phyloP scores from a whole-genome alignment of 2,888 invertebrate genomes.

The Rutpela maculata region DNA sequence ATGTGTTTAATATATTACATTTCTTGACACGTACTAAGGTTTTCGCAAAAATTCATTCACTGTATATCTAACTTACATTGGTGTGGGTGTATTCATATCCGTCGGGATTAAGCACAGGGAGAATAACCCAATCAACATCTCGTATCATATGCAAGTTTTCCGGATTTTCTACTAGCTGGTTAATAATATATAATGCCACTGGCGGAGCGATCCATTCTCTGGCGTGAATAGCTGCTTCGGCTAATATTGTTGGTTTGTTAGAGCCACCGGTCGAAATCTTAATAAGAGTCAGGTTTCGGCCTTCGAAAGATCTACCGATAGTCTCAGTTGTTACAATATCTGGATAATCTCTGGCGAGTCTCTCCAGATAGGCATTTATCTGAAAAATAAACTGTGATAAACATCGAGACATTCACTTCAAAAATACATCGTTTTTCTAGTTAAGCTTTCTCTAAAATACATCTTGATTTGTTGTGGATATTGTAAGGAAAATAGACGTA shows the following conservation, averaged over 20 bases:
- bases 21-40: no score
- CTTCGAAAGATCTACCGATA: constrained; percentile 79
- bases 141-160: constrained; percentile 76
- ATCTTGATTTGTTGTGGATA: no score
- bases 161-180: constrained; percentile 79
- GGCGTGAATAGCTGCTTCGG: constrained; percentile 80
- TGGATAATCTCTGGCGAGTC: constrained; percentile 74
- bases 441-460: neutral
- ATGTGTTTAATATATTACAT: no score
- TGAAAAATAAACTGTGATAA: constrained; percentile 40
- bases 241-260: constrained; percentile 77
- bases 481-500: no score
- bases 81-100: constrained; percentile 80
- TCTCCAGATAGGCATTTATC: constrained; percentile 72
- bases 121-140: constrained; percentile 80
- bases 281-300: constrained; percentile 75
- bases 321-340: constrained; percentile 75
- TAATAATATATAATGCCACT: constrained; percentile 80
- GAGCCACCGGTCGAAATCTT: constrained; percentile 77
- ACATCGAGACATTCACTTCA: neutral
- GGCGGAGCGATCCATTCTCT: constrained; percentile 85
- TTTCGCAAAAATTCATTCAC: neutral
- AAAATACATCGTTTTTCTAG: neutral
- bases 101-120: constrained; percentile 84
- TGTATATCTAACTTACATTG: constrained; percentile 66